These are phyloP conservation scores for Caenorhabditis sp. DNA, from an alignment of 2,888 invertebrate species.

Conservation along the genomic window DNA sequence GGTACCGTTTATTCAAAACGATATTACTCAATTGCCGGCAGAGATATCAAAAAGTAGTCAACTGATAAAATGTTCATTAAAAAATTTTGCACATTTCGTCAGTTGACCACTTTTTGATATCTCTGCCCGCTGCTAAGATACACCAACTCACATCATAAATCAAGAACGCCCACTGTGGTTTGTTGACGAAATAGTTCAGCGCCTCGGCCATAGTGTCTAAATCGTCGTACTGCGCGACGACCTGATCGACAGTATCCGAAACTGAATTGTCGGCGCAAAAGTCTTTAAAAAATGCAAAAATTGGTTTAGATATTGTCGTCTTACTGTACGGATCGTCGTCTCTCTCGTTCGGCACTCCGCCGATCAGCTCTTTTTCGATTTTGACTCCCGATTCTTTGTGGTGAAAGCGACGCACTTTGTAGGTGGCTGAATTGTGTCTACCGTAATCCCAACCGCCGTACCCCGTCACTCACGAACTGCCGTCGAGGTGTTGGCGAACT, in stretches of 20 bases:
- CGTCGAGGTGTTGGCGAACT: constrained; percentile 28
- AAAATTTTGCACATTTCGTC: no score
- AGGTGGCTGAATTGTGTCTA: constrained; percentile 52
- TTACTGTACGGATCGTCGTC: constrained; percentile 46
- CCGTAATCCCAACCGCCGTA: no score
- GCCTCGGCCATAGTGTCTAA: constrained; percentile 53
- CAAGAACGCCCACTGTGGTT: constrained; percentile 65
- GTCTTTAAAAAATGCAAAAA: constrained; percentile 19
- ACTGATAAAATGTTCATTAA: no score
- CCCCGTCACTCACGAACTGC: constrained; percentile 16
- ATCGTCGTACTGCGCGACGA: constrained; percentile 53
- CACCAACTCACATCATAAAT: constrained; percentile 51
- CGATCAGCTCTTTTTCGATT: constrained; percentile 12
- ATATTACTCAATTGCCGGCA: no score
- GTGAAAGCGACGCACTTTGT: constrained; percentile 30
- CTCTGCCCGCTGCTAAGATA: background rate
- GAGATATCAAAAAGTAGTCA: no score
- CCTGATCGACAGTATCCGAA: constrained; percentile 48
- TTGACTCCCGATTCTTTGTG: constrained; percentile 17
- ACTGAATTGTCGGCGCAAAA: constrained; percentile 59
- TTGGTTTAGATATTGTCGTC: background rate
- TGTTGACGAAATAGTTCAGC: constrained; percentile 60
- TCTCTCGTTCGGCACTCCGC: constrained; percentile 16
- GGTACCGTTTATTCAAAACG: no score
- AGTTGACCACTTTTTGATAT: no score